Percentiles rank a stretch among this genome's conserved stretches.
These are phyloP conservation scores for Drosophila glabriapex DNA, from an alignment of 2,888 invertebrate genomes.

Conservation along the genomic window DNA sequence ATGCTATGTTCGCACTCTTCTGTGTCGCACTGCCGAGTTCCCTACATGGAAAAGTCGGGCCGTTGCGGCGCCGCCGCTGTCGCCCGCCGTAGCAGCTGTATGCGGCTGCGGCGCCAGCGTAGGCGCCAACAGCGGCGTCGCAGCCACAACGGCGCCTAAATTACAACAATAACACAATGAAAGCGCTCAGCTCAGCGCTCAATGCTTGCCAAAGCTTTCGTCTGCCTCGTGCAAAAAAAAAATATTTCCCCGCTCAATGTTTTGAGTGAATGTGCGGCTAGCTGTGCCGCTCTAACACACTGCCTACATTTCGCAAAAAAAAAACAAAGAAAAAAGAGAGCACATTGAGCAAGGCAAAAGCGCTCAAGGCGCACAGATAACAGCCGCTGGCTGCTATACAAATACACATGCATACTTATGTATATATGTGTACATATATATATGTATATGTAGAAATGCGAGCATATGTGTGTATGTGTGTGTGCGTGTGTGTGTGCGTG, in stretches of 20 bases:
- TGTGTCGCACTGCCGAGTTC: conserved; percentile 85
- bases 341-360: conserved; percentile 8
- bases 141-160: conserved; percentile 52
- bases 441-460: background rate
- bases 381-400: conserved; percentile 24
- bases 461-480: background rate
- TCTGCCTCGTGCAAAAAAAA: background rate
- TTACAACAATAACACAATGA: conserved; percentile 38
- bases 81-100: conserved; percentile 45
- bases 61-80: conserved; percentile 39
- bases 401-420: background rate
- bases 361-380: conserved; percentile 46
- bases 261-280: conserved; percentile 27
- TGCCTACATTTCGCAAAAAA: background rate
- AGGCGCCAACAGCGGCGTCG: conserved; percentile 49
- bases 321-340: background rate
- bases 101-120: conserved; percentile 50
- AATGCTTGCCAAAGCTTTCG: conserved; percentile 39
- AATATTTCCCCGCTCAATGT: conserved; percentile 16
- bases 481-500: conserved; percentile 15
- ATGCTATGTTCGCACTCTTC: conserved; percentile 84
- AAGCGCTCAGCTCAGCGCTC: conserved; percentile 34
- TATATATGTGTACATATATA: background rate
- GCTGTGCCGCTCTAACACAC: conserved; percentile 50
- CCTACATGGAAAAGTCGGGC: conserved; percentile 83